phyloP scores from a whole-genome alignment of 2,797 vertebrate species.

The Pteropus rufus region DNA sequence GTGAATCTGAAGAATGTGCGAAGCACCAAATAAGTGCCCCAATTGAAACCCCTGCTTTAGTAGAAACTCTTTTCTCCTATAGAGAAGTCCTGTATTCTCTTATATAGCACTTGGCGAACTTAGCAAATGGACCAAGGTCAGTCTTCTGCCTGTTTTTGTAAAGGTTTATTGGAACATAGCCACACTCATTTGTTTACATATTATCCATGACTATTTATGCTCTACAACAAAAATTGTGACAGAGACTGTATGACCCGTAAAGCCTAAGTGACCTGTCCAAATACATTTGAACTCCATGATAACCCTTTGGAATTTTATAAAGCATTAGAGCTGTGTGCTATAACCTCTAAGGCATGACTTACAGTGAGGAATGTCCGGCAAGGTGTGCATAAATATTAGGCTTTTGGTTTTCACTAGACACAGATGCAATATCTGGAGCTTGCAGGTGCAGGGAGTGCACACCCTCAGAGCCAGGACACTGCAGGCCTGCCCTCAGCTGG shows the following conservation, averaged over 20 bases:
- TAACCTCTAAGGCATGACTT: background rate
- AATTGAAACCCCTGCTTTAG: background rate
- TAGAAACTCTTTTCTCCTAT: background rate
- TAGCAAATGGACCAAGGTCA: background rate
- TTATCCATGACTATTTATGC: background rate
- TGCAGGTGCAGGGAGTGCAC: too few species aligned
- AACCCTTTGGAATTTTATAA: background rate
- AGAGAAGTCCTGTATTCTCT: background rate
- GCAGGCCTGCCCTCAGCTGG: background rate
- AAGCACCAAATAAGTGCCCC: background rate
- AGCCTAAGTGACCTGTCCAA: background rate
- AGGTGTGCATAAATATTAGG: background rate
- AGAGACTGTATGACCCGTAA: background rate
- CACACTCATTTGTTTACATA: background rate
- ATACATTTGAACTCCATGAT: background rate
- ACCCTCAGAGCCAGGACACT: background rate
- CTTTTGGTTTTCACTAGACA: background rate
- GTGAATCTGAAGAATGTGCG: background rate
- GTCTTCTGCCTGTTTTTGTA: background rate
- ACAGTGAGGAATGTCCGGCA: background rate
- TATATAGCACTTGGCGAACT: background rate
- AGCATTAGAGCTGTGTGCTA: background rate
- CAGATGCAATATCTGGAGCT: background rate
- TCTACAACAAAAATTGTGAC: background rate
- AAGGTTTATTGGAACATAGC: constrained; percentile 17